A percentile compares a stretch with the other conserved stretches of the same genome.
Conservation (phyloP, 2,888 invertebrate species). For the Drosophila melanosoma region DNA sequence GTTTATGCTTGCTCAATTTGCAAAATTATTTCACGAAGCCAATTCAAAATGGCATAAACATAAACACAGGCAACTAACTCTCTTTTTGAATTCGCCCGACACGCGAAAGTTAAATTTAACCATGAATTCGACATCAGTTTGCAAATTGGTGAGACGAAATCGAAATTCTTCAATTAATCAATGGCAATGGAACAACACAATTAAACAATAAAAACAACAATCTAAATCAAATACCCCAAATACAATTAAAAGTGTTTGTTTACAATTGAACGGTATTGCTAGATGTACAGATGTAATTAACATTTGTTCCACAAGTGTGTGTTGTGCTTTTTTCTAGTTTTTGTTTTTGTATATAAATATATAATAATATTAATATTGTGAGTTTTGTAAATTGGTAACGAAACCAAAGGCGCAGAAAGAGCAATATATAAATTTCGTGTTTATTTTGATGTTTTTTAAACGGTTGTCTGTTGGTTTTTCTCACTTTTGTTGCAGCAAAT, state of each 20-base stretch:
- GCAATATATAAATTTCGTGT: background rate
- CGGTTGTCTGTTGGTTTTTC: constrained; percentile 16
- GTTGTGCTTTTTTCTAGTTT: background rate
- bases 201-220: background rate
- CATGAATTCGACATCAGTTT: background rate
- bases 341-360: background rate
- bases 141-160: constrained; percentile 5
- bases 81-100: background rate
- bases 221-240: background rate
- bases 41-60: constrained; percentile 5
- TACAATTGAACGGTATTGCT: background rate
- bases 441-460: constrained; percentile 13
- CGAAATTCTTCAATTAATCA: background rate
- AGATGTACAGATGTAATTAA: background rate
- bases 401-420: background rate
- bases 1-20: constrained; percentile 9
- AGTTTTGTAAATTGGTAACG: background rate
- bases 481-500: constrained; percentile 43
- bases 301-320: background rate
- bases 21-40: constrained; percentile 4
- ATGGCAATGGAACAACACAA: background rate
- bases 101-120: constrained; percentile 7
- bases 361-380: background rate
- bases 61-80: constrained; percentile 4
- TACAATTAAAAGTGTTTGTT: background rate